Base-by-base conservation (phyloP, 2,797 vertebrate genomes). In the Crypturellus tataupa region DNA sequence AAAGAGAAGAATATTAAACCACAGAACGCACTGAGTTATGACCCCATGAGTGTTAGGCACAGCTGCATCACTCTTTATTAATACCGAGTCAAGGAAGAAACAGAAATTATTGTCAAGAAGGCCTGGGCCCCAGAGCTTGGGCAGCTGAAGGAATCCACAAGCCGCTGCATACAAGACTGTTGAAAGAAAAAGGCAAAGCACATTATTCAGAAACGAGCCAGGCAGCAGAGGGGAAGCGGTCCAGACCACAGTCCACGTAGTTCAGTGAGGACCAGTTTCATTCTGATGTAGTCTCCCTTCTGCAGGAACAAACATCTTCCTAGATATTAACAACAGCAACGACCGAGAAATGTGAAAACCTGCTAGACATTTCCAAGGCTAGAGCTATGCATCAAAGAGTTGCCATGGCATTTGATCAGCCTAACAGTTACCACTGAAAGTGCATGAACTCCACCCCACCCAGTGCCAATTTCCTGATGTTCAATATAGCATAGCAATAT, bases 1-100 rank as follows among this genome's bases (percentile, higher is more conserved):
- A 97, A 97, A 97, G 47, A 96, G 35, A 96, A 97, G 94, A 91
- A 85, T 80, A 90, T 96, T 94, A 97, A 97, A 97, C 63, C 92
- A 89, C 31, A 85, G 92, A 89, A 96, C 96, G 93, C 96, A 93
- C 82, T 59, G 95, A 93, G 96, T 96, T 96, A 96, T 14, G 79
- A 90, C 96, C 94, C 91, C 16, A 82, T 23, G 95, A 96, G 89
- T 82, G 97, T 97, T 97, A 97, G 96, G 93, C 90, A 97, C 75
- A 95, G 95, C 92, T 44, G 87, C 69, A 70, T 68, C 92, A 51
- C 70, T 85, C 96, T 96, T 87, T 78, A 96, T 94, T 96, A 97
- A 97, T 73, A 94, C 81, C 80, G 77, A 60, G 56, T 37, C 95
- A 84, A 65, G 89, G 92, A 85, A 69, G 70, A 81, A 55, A 89